A percentile compares a stretch with the other conserved stretches of the same genome.
Evolutionary conservation across 2,113 vertebrate genomes (phyloP).

Genomic region (Dromaius novaehollandiae): DNA sequence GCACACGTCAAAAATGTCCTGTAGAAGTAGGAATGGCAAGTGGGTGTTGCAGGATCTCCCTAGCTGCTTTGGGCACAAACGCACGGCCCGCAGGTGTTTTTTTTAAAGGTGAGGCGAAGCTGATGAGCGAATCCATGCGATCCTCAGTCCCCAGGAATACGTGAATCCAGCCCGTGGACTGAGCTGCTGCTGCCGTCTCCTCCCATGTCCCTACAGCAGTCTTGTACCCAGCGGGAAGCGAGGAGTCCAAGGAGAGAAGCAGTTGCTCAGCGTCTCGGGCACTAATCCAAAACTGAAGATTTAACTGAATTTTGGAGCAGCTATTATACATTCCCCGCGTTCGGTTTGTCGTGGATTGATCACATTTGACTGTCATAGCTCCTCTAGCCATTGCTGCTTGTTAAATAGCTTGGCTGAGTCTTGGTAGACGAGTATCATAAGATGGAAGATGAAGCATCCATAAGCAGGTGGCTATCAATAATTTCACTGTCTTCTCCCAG

Average conservation of each 20-base stretch:
- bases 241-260: not conserved
- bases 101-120: not conserved
- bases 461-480: not conserved
- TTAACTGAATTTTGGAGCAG: not conserved
- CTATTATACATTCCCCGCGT: not conserved
- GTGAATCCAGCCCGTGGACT: not conserved
- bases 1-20: fast-evolving
- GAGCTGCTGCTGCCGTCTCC: not conserved
- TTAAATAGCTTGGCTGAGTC: not conserved
- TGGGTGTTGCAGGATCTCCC: not conserved
- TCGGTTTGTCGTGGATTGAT: not conserved
- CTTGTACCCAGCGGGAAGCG: fast-evolving
- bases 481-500: not conserved
- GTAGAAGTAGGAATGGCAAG: no score
- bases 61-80: not conserved
- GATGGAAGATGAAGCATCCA: no score
- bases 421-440: not conserved
- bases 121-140: not conserved
- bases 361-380: not conserved
- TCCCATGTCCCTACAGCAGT: fast-evolving
- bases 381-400: not conserved
- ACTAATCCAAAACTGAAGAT: not conserved
- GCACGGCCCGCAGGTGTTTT: not conserved
- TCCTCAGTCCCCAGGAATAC: not conserved
- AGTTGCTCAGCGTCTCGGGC: fast-evolving